These are phyloP conservation scores for Channallabes apus DNA, from an alignment of 2,797 vertebrate species.

Conservation along the genomic window DNA sequence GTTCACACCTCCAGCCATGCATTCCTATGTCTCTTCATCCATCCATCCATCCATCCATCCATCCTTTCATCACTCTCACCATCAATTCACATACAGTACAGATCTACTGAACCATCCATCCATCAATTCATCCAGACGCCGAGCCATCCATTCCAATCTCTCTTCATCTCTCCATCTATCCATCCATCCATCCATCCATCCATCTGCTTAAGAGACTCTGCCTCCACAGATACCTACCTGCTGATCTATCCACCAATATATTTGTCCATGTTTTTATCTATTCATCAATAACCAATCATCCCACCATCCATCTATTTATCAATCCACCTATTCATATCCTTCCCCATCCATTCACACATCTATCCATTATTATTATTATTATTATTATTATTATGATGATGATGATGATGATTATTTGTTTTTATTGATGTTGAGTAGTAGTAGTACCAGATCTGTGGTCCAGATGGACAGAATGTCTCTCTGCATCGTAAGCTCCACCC, in stretches of 20 bases:
- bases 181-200: not conserved
- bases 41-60: not conserved
- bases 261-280: not conserved
- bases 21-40: not conserved
- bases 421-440: no score
- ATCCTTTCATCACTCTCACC: not conserved
- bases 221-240: not conserved
- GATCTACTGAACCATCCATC: not conserved
- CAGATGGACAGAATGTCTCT: not conserved
- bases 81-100: not conserved
- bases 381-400: not conserved
- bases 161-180: not conserved
- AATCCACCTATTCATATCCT: not conserved
- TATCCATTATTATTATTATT: not conserved
- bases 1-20: not conserved
- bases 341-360: not conserved
- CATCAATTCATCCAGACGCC: no score
- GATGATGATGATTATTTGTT: no score
- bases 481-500: not conserved
- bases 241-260: not conserved
- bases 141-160: not conserved
- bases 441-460: not conserved
- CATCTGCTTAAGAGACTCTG: not conserved
- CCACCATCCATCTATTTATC: not conserved
- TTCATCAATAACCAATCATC: not conserved